Base-by-base conservation (phyloP, 2,888 invertebrate species). In the Napeogenes inachia region DNA sequence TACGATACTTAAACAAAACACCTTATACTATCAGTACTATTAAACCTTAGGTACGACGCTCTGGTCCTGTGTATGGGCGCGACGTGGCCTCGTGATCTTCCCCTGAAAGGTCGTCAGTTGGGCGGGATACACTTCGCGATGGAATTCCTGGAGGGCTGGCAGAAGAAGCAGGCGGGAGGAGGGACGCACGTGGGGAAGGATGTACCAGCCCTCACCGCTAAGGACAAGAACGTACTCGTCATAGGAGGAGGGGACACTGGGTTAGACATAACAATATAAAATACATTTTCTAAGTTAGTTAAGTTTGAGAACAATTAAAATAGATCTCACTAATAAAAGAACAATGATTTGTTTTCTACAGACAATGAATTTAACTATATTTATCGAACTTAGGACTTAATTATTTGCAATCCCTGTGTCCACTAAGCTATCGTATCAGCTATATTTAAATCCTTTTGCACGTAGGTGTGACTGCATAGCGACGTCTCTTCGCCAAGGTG, bases 91-190 rank as follows among this genome's bases (percentile, higher is more conserved):
- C 93, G 99, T 63, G 99, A 99, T 88, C 82, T 97, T 65, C 95
- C 95, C 0, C 92, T 97, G 59, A 94, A 95, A 78, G 97, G 98
- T 62, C 93, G 99, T 10, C 93, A 98, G 78, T 89, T 98, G 45
- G 93, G 94, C 73, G 99, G 99, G 64, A 98, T 99, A 74, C 96
- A 99, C 89, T 99, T 96, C 89, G 99, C 99, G 4, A 99, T 99
- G 95, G 97, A 96, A 81, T 99, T 98, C 91, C 92, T 99, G 61
- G 98, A 99, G 86, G 95, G 94, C 64, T 98, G 98, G 95, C 99
- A 99, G 89, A 97, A 98, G 91, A 95, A 96, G 77, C 98, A 98
- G 82, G 92, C 95, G 84, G 97, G 97, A 56, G 76, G 3, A 71
- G 64, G n/a, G 13, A 58, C 57, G 8, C 42, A 42, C 42, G 42